Conservation (phyloP, 2,797 vertebrate species). For the Myoxocephalus aenaeus region DNA sequence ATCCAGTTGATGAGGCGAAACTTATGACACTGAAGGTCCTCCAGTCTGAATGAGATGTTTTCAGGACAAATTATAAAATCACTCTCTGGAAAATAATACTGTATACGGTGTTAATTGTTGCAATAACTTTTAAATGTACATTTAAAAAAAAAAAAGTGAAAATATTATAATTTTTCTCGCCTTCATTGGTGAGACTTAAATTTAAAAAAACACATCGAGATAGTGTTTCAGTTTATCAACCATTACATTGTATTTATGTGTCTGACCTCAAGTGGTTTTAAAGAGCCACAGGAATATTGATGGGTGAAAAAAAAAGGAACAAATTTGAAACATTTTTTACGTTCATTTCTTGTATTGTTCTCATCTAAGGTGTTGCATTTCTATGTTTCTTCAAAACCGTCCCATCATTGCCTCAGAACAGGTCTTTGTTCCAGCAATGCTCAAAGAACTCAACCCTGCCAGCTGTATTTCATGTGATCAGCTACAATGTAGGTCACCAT, state of each 20-base stretch:
- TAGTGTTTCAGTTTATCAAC: neutral
- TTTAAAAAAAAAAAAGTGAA: neutral
- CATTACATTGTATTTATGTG: neutral
- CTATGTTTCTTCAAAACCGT: neutral
- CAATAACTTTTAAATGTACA: neutral
- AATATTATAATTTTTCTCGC: neutral
- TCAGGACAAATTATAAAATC: neutral
- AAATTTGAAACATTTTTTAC: neutral
- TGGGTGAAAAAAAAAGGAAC: neutral
- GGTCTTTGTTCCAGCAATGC: neutral
- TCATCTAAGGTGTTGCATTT: neutral
- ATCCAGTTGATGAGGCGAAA: no score
- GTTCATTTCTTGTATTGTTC: neutral
- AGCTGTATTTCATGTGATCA: conserved; percentile 3
- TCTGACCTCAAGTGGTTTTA: neutral
- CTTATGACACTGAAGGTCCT: neutral
- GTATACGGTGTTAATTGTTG: no score
- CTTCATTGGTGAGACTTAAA: neutral
- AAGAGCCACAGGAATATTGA: neutral
- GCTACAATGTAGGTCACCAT: conserved; percentile 2
- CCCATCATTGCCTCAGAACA: neutral
- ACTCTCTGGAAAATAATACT: neutral
- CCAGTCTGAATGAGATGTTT: neutral
- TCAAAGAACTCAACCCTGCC: neutral
- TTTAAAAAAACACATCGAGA: neutral